Percentiles rank a stretch among this genome's conserved stretches.
These are phyloP conservation scores for Batillaria attramentaria DNA, from an alignment of 1,140 invertebrate genomes.

Conservation along the genomic window DNA sequence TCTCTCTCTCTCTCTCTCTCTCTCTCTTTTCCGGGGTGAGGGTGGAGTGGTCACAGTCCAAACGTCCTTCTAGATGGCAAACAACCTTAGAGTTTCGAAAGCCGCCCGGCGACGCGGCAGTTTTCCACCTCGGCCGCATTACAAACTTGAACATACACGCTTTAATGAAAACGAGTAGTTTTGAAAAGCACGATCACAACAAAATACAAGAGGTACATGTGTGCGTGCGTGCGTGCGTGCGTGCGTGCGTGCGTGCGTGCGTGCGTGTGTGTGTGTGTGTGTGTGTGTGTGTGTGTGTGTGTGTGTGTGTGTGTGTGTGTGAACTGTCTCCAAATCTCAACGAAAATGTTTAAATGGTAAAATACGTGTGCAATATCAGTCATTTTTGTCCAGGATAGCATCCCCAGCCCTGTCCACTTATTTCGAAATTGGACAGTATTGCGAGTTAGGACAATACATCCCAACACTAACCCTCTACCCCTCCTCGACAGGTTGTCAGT, in stretches of 20 bases:
- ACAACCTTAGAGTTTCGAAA: no score
- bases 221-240: not conserved
- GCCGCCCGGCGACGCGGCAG: no score
- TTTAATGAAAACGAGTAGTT: no score
- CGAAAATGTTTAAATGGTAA: not conserved
- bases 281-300: slow-evolving; percentile 9
- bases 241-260: not conserved
- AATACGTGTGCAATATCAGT: not conserved
- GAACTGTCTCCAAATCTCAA: not conserved
- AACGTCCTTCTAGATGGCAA: no score
- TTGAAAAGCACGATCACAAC: no score
- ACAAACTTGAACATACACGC: no score
- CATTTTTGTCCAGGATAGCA: not conserved
- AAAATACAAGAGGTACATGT: no score
- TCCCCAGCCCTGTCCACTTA: not conserved
- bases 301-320: slow-evolving; percentile 12
- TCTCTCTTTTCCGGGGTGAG: no score
- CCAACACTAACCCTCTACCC: not conserved
- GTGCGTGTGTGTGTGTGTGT: slow-evolving; percentile 3
- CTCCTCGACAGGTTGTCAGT: no score
- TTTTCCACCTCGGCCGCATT: no score
- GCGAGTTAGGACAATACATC: not conserved
- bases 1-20: no score
- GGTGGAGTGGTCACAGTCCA: no score
- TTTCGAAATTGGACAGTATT: not conserved